Evolutionary conservation across 2,888 invertebrate species (phyloP).

Genomic region (Cinara cedri): DNA sequence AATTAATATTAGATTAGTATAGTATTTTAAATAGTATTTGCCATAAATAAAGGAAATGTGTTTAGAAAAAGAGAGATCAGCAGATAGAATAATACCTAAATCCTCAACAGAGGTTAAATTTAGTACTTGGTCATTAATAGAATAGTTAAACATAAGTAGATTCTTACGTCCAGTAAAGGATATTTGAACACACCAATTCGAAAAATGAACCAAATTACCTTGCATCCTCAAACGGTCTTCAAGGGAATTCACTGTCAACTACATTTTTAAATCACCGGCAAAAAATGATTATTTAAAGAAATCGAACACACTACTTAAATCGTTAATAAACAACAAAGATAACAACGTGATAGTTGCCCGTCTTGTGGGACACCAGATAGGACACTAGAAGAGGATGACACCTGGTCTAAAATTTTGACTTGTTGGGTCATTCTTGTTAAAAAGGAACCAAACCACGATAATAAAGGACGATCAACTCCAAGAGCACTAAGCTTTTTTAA

Average conservation of each 20-base stretch:
- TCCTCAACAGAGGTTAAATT: not conserved
- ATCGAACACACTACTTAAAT: slow-evolving; percentile 40
- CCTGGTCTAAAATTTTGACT: slow-evolving; percentile 53
- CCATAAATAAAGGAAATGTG: no score
- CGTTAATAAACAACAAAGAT: slow-evolving; percentile 56
- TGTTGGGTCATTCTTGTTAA: slow-evolving; percentile 55
- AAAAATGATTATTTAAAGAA: slow-evolving; percentile 20
- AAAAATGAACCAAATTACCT: not conserved
- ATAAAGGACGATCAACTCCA: slow-evolving; percentile 56
- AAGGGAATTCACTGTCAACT: not conserved
- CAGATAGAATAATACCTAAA: not conserved
- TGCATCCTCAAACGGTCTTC: slow-evolving; percentile 10
- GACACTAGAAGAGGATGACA: no score
- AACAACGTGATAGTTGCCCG: slow-evolving; percentile 58
- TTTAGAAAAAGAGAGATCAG: no score
- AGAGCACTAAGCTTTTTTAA: slow-evolving; percentile 57
- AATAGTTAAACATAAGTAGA: not conserved
- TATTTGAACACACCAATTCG: slow-evolving; percentile 1
- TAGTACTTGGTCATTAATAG: not conserved
- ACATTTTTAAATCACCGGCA: no score
- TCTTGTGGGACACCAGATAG: slow-evolving; percentile 59
- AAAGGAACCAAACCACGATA: slow-evolving; percentile 58
- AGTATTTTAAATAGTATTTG: no score
- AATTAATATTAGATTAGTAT: no score
- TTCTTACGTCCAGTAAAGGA: not conserved